phyloP scores from a whole-genome alignment of 2,888 invertebrate genomes.

The Aricia artaxerxes region DNA sequence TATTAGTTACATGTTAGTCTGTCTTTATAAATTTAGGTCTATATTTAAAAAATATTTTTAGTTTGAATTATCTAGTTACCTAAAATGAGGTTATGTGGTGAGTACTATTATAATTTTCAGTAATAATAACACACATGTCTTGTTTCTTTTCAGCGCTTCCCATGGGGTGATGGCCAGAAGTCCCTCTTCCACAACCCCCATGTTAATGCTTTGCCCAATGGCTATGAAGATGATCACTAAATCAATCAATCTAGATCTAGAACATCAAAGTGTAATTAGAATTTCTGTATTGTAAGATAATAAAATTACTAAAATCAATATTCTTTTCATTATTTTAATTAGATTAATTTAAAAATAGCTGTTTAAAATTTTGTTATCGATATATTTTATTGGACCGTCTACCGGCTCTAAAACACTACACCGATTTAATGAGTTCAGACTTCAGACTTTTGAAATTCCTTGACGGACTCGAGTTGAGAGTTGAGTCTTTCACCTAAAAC shows the following conservation, averaged over 20 bases:
- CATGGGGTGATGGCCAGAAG: conserved; percentile 96
- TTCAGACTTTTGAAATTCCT: no score
- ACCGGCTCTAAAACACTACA: no score
- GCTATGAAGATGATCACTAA: conserved; percentile 84
- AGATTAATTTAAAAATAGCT: neutral
- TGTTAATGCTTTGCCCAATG: conserved; percentile 88
- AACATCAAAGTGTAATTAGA: conserved; percentile 48
- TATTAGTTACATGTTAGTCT: neutral
- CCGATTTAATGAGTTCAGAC: no score
- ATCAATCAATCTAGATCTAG: conserved; percentile 34
- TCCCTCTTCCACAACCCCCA: conserved; percentile 93
- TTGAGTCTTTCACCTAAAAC: no score
- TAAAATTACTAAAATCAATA: conserved; percentile 10
- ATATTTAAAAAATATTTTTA: neutral
- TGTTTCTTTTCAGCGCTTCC: conserved; percentile 84
- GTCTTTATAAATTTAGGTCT: neutral
- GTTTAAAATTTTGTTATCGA: no score
- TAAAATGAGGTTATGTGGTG: neutral
- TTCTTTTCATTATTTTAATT: neutral
- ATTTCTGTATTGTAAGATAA: conserved; percentile 29
- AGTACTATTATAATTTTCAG: neutral
- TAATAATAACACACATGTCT: conserved; percentile 14
- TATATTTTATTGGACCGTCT: no score
- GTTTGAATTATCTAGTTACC: no score
- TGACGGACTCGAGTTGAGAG: no score